Evolutionary conservation across 2,888 invertebrate species (phyloP).

Genomic region (Thecocarcelia acutangulata): DNA sequence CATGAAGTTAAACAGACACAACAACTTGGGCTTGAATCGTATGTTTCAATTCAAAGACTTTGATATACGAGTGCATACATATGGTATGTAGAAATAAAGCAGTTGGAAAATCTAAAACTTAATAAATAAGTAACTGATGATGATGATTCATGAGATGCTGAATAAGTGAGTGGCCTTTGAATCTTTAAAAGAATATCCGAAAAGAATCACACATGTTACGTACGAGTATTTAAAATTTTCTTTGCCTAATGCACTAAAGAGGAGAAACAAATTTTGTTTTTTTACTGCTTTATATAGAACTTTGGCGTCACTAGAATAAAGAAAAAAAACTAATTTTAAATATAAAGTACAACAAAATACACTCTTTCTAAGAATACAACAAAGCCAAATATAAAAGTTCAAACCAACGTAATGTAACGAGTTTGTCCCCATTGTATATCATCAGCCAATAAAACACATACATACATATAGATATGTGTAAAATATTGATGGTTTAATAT

Average conservation of each 20-base stretch:
- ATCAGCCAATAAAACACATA: conserved; percentile 33
- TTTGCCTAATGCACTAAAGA: conserved; percentile 28
- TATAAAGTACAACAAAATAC: too few relatives aligned
- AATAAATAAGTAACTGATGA: conserved; percentile 20
- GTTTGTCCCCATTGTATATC: conserved; percentile 7
- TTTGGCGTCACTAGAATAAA: conserved; percentile 51
- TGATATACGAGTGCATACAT: too few relatives aligned
- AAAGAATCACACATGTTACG: neutral
- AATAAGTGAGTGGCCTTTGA: conserved; percentile 48
- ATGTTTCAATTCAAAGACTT: conserved; percentile 13
- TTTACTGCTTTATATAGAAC: conserved; percentile 28
- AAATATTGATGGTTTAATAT: too few relatives aligned
- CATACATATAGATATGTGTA: too few relatives aligned
- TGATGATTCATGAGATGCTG: conserved; percentile 61
- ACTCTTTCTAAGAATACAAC: conserved; percentile 7
- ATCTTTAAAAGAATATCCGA: conserved; percentile 23
- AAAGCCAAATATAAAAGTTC: neutral
- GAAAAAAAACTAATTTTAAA: conserved; percentile 13
- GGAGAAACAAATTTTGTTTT: neutral
- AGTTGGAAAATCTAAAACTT: conserved; percentile 30
- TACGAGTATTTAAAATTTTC: conserved; percentile 13
- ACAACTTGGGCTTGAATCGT: conserved; percentile 29
- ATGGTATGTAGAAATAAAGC: conserved; percentile 14
- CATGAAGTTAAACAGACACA: conserved; percentile 1
- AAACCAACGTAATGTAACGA: neutral